Evolutionary conservation across 2,797 vertebrate species (phyloP).

Genomic region (Fratercula arctica): DNA sequence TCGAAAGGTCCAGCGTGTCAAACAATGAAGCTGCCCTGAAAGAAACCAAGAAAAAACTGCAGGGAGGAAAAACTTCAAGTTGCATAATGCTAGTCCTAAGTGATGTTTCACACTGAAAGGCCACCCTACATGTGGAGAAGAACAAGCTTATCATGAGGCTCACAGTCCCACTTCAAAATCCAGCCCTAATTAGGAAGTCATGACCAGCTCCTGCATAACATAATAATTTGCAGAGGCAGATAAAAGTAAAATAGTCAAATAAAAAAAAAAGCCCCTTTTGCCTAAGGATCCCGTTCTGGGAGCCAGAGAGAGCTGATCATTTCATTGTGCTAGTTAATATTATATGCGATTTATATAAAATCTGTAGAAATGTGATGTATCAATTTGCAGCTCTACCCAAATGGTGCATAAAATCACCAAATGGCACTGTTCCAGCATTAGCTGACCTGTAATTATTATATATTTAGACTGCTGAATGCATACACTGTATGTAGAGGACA

Average conservation of each 20-base stretch:
- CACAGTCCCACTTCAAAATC: neutral
- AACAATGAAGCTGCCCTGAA: neutral
- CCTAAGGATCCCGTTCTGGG: neutral
- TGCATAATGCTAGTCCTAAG: neutral
- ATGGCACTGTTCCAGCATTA: neutral
- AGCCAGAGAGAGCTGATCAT: neutral
- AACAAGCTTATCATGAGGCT: neutral
- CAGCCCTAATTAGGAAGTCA: constrained; percentile 8
- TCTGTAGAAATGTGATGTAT: neutral
- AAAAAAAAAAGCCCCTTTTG: neutral
- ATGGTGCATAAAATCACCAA: constrained; percentile 11
- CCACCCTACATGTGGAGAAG: neutral
- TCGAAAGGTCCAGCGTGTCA: neutral
- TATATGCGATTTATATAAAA: neutral
- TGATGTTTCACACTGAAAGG: neutral
- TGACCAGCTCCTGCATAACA: neutral
- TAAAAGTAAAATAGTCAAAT: neutral
- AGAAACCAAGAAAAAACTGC: neutral
- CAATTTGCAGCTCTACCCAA: constrained; percentile 22
- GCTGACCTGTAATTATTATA: neutral
- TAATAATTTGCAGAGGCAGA: neutral
- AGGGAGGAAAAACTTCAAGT: neutral
- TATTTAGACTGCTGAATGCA: neutral
- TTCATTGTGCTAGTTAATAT: neutral
- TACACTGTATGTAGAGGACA: neutral